Evolutionary conservation across 2,888 invertebrate species (phyloP).

Genomic region (Perizoma affinitatum): DNA sequence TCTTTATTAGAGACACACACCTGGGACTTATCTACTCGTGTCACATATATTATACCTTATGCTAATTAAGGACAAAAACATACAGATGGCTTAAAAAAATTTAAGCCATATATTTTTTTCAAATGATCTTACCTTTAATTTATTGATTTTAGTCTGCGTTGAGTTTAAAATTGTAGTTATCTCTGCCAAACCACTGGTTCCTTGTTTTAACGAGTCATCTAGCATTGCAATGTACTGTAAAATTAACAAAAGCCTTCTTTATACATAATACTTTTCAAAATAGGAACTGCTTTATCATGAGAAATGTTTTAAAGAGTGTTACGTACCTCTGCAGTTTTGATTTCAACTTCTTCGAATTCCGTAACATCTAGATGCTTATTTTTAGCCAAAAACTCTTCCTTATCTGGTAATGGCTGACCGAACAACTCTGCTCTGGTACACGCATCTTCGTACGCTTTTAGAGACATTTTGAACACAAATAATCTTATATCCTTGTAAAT

Average conservation of each 20-base stretch:
- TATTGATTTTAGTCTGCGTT: slow-evolving; percentile 94
- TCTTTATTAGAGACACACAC: too few species aligned
- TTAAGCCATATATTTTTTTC: too few species aligned
- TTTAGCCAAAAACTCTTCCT: slow-evolving; percentile 86
- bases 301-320: slow-evolving; percentile 3
- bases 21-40: too few species aligned
- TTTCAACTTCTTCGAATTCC: slow-evolving; percentile 81
- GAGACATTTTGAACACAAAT: slow-evolving; percentile 71
- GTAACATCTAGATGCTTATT: slow-evolving; percentile 81
- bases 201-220: slow-evolving; percentile 86
- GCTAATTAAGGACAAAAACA: too few species aligned
- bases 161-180: slow-evolving; percentile 90
- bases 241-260: background rate
- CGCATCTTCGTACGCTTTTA: slow-evolving; percentile 89
- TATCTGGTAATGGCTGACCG: slow-evolving; percentile 87
- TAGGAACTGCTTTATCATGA: too few species aligned
- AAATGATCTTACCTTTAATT: slow-evolving; percentile 86
- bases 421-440: slow-evolving; percentile 91
- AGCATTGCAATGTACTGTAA: slow-evolving; percentile 74
- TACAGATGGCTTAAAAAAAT: too few species aligned
- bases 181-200: slow-evolving; percentile 90
- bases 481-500: slow-evolving; percentile 4
- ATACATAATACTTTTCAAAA: background rate
- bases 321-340: slow-evolving; percentile 69
- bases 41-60: too few species aligned